phyloP scores from a whole-genome alignment of 2,888 invertebrate species.

The Andricus quercusramuli region DNA sequence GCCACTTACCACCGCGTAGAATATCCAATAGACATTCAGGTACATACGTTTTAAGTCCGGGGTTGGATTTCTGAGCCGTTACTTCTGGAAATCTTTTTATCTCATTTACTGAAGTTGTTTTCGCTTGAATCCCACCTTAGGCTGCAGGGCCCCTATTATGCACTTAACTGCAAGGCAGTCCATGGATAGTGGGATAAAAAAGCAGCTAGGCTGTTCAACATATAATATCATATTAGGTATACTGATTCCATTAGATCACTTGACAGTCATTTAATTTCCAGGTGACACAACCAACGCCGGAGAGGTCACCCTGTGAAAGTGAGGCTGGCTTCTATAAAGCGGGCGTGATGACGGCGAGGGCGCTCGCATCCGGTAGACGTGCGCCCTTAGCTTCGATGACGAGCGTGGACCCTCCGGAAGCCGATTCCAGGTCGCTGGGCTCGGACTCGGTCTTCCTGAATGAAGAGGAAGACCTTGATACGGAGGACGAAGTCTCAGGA shows the following conservation, averaged over 20 bases:
- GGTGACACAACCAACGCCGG: conserved; percentile 90
- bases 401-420: conserved; percentile 85
- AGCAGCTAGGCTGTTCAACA: too few relatives aligned
- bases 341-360: conserved; percentile 64
- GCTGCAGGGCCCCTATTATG: too few relatives aligned
- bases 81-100: too few relatives aligned
- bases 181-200: too few relatives aligned
- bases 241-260: too few relatives aligned
- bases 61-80: too few relatives aligned
- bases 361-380: conserved; percentile 77
- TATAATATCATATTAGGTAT: too few relatives aligned
- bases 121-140: too few relatives aligned
- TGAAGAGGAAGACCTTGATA: conserved; percentile 84
- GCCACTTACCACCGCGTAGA: conserved; percentile 78
- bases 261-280: conserved; percentile 55
- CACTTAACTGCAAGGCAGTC: too few relatives aligned
- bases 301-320: conserved; percentile 89
- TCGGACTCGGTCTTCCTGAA: conserved; percentile 91
- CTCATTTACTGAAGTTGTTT: too few relatives aligned
- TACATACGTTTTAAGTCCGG: conserved; percentile 47
- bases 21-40: conserved; percentile 83
- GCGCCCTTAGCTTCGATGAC: conserved; percentile 91
- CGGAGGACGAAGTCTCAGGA: conserved; percentile 91
- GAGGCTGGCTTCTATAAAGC: conserved; percentile 80
- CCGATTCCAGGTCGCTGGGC: conserved; percentile 85